Evolutionary conservation across 2,113 vertebrate species (phyloP), one percentile per base, ranked within the genome.

Genomic region (Phylloscopus trochiloides): DNA sequence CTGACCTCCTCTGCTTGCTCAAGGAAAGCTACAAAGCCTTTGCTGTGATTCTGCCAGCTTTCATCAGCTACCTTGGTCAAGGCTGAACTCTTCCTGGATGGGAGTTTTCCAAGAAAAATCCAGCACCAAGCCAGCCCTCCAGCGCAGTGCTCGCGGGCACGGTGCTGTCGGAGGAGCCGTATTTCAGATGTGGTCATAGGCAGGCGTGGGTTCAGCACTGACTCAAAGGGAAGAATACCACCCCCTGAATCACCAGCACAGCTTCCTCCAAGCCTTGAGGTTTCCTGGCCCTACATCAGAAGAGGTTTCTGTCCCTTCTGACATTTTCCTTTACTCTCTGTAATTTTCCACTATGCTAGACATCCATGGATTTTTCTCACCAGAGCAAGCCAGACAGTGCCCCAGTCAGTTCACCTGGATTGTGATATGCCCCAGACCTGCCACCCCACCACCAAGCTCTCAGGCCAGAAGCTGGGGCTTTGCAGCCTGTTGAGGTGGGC

Each of bases 181-280:
- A 57, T 89, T 96, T 97, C 93, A 97, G 97, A 97, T 98, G 97
- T 97, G 96, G 96, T 96, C 74, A 38, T n/a, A 25, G 31, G 59
- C 18, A 65, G 93, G 94, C 38, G 9, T 36, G 58, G 77, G 52
- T 54, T 86, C 85, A 94, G 86, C 83, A 22, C 96, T 95, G 97
- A 97, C 97, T 97, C 96, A 97, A 91, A 94, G 96, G 94, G 93
- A 96, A 96, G 75, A 82, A 91, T 93, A 68, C 63, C 68, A 94
- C 36, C 74, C 73, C 63, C 21, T 97, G 97, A 97, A 94, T 96
- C 93, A 96, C 66, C 68, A 94, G 90, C 42, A 62, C 14, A 62
- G 74, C 89, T 71, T 94, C 80, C 94, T 94, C 82, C 84, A 96
- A 76, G 94, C 84, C 80, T 84, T 96, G 86, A 94, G 73, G 71